Evolutionary conservation across 2,113 vertebrate genomes (phyloP).

Genomic region (Lagopus muta): DNA sequence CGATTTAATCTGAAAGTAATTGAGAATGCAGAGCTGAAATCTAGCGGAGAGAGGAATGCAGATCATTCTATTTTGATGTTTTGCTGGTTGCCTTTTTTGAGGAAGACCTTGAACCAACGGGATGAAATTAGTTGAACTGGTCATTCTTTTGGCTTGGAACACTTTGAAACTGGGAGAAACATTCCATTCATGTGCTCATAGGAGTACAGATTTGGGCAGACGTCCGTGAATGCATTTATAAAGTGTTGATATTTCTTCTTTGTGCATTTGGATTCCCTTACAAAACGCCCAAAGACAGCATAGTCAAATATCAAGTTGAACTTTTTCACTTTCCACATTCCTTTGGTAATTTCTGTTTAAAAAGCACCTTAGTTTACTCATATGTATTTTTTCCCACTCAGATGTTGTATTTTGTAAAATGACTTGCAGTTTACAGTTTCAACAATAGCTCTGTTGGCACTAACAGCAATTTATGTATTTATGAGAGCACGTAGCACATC

Average conservation of each 20-base stretch:
- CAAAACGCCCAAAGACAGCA: not conserved
- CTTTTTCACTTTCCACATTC: not conserved
- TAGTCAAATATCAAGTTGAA: not conserved
- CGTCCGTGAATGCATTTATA: not conserved
- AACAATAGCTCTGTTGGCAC: not conserved
- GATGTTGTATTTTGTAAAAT: not conserved
- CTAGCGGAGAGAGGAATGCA: not conserved
- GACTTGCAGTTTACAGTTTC: not conserved
- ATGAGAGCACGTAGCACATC: not conserved
- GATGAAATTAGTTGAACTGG: not conserved
- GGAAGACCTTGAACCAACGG: not conserved
- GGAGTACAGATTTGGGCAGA: not conserved
- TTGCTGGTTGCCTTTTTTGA: not conserved
- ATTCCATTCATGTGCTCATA: not conserved
- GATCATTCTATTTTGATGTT: not conserved
- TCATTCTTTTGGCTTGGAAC: not conserved
- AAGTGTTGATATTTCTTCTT: not conserved
- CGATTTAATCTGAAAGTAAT: constrained; percentile 18
- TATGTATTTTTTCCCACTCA: not conserved
- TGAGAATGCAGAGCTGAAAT: not conserved
- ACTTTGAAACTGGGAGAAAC: not conserved
- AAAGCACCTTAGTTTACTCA: not conserved
- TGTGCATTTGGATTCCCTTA: not conserved
- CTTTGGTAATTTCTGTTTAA: not conserved
- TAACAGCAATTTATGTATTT: constrained; percentile 19